Evolutionary conservation across 2,797 vertebrate genomes (phyloP), one percentile per base, ranked within the genome.

Genomic region (Chelonia mydas): DNA sequence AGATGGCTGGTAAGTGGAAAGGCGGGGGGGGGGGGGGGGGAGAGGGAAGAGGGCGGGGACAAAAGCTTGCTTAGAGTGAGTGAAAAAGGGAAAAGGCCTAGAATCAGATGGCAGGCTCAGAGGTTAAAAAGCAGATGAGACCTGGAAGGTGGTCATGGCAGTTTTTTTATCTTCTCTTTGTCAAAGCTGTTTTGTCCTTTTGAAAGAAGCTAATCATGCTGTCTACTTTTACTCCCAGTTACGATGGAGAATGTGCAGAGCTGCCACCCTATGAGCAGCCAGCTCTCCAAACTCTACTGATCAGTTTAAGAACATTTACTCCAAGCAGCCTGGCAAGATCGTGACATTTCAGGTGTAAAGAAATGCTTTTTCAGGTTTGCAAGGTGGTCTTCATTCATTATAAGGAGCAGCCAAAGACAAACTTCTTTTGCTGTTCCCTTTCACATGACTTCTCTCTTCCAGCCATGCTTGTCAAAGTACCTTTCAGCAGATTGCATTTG

Each of bases 261-360:
- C 65, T 41, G 65, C n/a, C n/a, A 37, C 37, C 4, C 16, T 45
- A 3, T 47, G 25, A 7, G 5, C 17, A 55, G 54, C n/a, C 51
- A 72, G 41, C 21, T 87, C 90, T 55, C 49, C 1, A 1, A 27
- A 53, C 59, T 49, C 4, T 1, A 6, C 83, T 61, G 84, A 47
- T 28, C n/a, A 77, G 61, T 1, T 77, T 31, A 5, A 47, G 23
- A 77, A 49, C 27, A 77, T 15, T 45, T 49, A 49, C 28, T 47
- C 25, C 28, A 47, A 76, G 13, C 41, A 74, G 27, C 10, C 10
- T 25, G 41, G 83, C 80, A 53, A 76, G 12, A 86, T 5, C 5
- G 53, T 7, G 53, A 87, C 25, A 5, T 12, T 57, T 53, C 16
- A 7, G 7, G 11, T 37, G 0, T 2, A 11, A 7, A 6, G 2